Evolutionary conservation across 2,888 invertebrate species (phyloP).

Genomic region (Lagria hirta): DNA sequence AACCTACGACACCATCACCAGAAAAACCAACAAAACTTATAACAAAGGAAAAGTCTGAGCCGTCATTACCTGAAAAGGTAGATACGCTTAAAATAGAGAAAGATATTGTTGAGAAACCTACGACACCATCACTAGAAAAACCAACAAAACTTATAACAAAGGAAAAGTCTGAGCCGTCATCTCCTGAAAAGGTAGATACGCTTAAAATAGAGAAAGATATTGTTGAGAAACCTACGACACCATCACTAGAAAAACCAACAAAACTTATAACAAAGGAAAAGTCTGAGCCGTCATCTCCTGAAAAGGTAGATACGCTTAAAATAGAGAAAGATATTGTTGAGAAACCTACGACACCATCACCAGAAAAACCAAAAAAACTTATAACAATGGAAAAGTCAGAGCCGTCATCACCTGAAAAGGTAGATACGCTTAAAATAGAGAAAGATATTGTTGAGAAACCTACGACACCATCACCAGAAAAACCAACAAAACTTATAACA

Average conservation of each 20-base stretch:
- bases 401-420: no score
- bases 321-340: no score
- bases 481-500: no score
- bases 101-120: not conserved
- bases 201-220: constrained; percentile 4
- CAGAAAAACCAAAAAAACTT: no score
- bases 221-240: constrained; percentile 1
- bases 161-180: no score
- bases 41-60: constrained; percentile 6
- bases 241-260: constrained; percentile 2
- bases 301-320: no score
- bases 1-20: constrained; percentile 1
- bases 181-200: constrained; percentile 5
- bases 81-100: not conserved
- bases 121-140: not conserved
- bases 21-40: constrained; percentile 2
- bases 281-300: no score
- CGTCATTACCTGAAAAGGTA: constrained; percentile 7
- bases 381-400: no score
- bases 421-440: no score
- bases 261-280: constrained; percentile 5
- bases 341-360: no score
- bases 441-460: no score
- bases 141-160: not conserved
- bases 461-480: no score